Base-by-base conservation (phyloP, 2,797 vertebrate genomes). In the Eutrigla gurnardus region DNA sequence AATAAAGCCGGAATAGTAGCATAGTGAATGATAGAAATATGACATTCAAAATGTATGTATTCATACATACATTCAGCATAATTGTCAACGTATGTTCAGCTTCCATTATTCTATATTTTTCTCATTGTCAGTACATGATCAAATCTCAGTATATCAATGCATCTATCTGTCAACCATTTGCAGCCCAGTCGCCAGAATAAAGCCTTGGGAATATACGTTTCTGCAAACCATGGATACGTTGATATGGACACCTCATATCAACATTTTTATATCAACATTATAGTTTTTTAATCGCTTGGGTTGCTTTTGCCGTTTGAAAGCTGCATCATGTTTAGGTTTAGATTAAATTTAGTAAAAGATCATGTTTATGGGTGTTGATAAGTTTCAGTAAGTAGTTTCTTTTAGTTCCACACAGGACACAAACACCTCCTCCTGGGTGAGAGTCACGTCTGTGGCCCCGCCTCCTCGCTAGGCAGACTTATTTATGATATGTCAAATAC, bases 31-130 rank as follows among this genome's bases (percentile, higher is more conserved):
- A 25, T 25, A 25, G 25, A 25, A 25, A 25, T 25, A 25, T 25
- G 25, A 25, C 25, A n/a, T n/a, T n/a, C n/a, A n/a, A n/a, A n/a
- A n/a, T n/a, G n/a, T n/a, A n/a, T n/a, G n/a, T n/a, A n/a, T n/a
- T n/a, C n/a, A n/a, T n/a, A 45, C n/a, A 32, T 37, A 18, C 49
- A 67, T 39, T 53, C 6, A 35, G 43, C 25, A 35, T 12, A 9
- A 32, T 36, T 60, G 32, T 9, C 37, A 17, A 18, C 43, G 33
- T 43, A 35, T 43, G 14, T 25, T 25, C 25, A 25, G 25, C 5
- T 50, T 46, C n/a, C 33, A 35, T 36, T 68, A 25, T 58, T 66
- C 47, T 42, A 32, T 65, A 57, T 61, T 32, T 18, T 64, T 42
- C 8, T 59, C 42, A 25, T 25, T 25, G 25, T 25, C 25, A 25